A percentile compares a stretch with the other conserved stretches of the same genome.
Conservation (phyloP, 2,113 vertebrate genomes). For the Xenotilapia longispinis region DNA sequence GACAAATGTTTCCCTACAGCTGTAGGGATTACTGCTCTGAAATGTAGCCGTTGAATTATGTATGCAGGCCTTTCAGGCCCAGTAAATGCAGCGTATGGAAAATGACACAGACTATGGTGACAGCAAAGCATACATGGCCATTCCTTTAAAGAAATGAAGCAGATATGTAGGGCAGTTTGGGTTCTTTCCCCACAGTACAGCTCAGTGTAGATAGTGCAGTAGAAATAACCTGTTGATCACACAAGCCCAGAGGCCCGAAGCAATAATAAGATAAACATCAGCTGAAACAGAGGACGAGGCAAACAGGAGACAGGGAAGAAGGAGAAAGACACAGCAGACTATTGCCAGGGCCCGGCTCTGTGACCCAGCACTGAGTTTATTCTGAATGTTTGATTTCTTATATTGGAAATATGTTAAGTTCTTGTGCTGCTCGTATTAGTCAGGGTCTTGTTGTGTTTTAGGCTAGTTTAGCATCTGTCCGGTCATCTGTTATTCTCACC, state of each 20-base stretch:
- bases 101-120: background rate
- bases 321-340: background rate
- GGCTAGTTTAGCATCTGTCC: background rate
- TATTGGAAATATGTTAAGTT: background rate
- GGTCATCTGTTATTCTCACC: background rate
- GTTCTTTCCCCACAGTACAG: background rate
- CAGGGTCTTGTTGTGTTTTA: background rate
- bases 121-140: background rate
- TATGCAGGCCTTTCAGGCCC: background rate
- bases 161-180: background rate
- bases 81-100: background rate
- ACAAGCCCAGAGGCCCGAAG: background rate
- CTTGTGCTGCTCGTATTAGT: background rate
- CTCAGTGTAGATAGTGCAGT: background rate
- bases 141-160: background rate
- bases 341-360: background rate
- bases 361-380: background rate
- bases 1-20: background rate
- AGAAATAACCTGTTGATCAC: conserved; percentile 17
- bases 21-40: background rate
- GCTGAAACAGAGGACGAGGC: background rate
- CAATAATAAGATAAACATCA: conserved; percentile 36
- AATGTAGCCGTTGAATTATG: background rate
- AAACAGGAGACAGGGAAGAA: background rate
- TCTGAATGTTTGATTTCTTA: background rate